These are phyloP conservation scores for Choristoneura rosaceana DNA, from an alignment of 2,888 invertebrate genomes.

Conservation along the genomic window DNA sequence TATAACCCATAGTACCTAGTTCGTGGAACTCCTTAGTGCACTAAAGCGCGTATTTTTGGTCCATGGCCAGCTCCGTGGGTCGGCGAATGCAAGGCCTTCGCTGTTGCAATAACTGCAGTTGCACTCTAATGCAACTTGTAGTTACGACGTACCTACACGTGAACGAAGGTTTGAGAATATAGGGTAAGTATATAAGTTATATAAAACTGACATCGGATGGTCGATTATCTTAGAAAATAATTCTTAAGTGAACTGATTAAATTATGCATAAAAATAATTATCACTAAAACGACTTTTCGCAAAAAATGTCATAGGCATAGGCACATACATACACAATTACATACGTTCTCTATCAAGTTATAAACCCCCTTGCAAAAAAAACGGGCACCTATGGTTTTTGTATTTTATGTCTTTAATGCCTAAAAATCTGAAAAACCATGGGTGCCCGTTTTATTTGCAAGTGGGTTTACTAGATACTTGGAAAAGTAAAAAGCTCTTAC, in stretches of 20 bases:
- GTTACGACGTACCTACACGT: slow-evolving; percentile 22
- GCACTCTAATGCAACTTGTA: slow-evolving; percentile 70
- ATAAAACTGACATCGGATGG: not conserved
- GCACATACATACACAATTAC: too few relatives aligned
- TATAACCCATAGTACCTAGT: slow-evolving; percentile 48
- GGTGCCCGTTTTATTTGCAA: too few relatives aligned
- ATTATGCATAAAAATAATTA: not conserved
- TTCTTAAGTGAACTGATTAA: not conserved
- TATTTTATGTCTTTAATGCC: too few relatives aligned
- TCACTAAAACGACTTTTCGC: not conserved
- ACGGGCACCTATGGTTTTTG: too few relatives aligned
- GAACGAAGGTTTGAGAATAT: slow-evolving; percentile 20
- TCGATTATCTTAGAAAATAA: not conserved
- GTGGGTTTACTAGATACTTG: too few relatives aligned
- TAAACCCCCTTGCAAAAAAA: too few relatives aligned
- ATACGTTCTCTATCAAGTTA: too few relatives aligned
- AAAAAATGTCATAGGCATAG: too few relatives aligned
- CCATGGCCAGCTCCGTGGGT: slow-evolving; percentile 76
- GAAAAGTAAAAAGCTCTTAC: too few relatives aligned
- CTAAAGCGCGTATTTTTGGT: slow-evolving; percentile 80
- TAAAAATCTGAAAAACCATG: too few relatives aligned
- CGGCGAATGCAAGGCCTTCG: slow-evolving; percentile 82
- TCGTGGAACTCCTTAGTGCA: slow-evolving; percentile 56
- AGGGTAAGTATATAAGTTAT: slow-evolving; percentile 14
- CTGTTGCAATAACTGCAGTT: slow-evolving; percentile 78